phyloP scores from a whole-genome alignment of 2,888 invertebrate species.

The Ophion ellenae region DNA sequence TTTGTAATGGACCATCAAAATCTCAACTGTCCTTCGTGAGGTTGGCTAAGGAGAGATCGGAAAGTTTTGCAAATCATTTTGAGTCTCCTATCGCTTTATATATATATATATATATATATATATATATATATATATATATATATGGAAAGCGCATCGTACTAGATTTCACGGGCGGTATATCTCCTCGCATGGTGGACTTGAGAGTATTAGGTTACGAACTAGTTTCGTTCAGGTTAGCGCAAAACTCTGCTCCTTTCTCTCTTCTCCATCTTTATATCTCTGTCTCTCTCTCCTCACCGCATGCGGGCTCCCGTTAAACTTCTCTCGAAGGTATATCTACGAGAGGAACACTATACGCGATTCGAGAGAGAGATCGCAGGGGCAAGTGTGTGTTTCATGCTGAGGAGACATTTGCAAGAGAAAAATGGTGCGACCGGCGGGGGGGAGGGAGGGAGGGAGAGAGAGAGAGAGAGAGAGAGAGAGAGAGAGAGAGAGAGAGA shows the following conservation, averaged over 20 bases:
- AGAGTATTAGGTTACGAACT: slow-evolving; percentile 66
- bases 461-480: slow-evolving; percentile 19
- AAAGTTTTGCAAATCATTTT: slow-evolving; percentile 51
- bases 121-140: slow-evolving; percentile 16
- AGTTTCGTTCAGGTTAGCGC: slow-evolving; percentile 65
- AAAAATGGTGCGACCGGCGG: too few species aligned
- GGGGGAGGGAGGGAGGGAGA: too few species aligned
- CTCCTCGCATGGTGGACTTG: slow-evolving; percentile 48
- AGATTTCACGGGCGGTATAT: slow-evolving; percentile 65
- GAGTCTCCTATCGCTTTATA: slow-evolving; percentile 30
- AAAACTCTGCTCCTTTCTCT: slow-evolving; percentile 50
- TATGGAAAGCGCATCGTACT: slow-evolving; percentile 58
- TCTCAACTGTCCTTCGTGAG: slow-evolving; percentile 35
- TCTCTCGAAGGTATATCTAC: slow-evolving; percentile 34
- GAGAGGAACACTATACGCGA: slow-evolving; percentile 55
- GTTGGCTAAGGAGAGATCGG: not conserved
- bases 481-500: slow-evolving; percentile 2
- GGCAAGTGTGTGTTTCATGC: slow-evolving; percentile 49
- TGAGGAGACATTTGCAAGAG: slow-evolving; percentile 41
- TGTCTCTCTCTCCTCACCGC: slow-evolving; percentile 30
- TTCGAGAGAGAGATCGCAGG: slow-evolving; percentile 42
- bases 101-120: slow-evolving; percentile 42
- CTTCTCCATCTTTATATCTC: too few species aligned
- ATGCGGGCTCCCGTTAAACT: slow-evolving; percentile 59
- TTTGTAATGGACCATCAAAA: slow-evolving; percentile 46